phyloP scores from a whole-genome alignment of 2,797 vertebrate species.

The Cercopithecus diana region DNA sequence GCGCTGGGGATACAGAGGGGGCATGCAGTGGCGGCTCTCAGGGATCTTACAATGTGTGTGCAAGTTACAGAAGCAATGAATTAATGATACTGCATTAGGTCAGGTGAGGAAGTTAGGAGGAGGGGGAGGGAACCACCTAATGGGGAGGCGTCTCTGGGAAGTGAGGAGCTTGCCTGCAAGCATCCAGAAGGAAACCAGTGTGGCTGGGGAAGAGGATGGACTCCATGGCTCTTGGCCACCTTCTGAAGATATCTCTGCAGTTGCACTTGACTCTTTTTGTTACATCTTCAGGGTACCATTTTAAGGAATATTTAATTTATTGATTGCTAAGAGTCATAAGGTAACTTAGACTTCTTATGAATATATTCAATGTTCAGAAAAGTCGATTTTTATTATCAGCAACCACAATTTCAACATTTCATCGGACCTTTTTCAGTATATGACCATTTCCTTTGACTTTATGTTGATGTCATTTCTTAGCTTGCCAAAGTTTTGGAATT shows the following conservation, averaged over 20 bases:
- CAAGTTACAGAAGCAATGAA: background rate
- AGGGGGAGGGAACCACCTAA: background rate
- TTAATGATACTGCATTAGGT: rapidly evolving
- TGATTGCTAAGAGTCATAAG: background rate
- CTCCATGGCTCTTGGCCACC: background rate
- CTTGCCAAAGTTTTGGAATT: background rate
- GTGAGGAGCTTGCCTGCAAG: background rate
- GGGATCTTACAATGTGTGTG: background rate
- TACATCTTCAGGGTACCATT: background rate
- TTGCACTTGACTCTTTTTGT: background rate
- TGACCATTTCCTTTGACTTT: background rate
- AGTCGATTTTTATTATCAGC: background rate
- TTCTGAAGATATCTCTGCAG: background rate
- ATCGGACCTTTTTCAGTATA: background rate
- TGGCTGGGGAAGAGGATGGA: background rate
- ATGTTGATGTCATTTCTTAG: background rate
- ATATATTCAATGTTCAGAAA: background rate
- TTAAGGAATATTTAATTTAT: background rate
- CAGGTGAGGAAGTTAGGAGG: background rate
- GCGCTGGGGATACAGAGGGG: background rate
- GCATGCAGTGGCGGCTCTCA: background rate
- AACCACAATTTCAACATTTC: background rate
- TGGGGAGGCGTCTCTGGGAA: background rate
- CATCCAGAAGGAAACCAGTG: background rate
- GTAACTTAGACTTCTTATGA: background rate